Evolutionary conservation across 2,888 invertebrate genomes (phyloP).

Genomic region (Callosobruchus maculatus): DNA sequence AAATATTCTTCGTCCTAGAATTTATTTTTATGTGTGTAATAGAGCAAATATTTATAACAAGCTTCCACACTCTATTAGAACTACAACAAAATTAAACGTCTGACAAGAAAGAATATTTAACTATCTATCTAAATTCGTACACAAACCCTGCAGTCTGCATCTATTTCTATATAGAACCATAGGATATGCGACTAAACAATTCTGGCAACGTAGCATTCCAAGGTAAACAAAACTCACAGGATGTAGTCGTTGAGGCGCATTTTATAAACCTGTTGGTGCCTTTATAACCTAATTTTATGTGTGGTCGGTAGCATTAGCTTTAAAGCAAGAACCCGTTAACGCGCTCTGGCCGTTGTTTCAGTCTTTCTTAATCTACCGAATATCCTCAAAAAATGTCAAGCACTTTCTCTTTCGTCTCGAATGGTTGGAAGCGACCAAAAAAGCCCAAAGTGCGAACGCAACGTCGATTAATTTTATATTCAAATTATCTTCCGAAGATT

Average conservation of each 20-base stretch:
- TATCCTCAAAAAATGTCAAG: not conserved
- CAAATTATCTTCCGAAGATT: not conserved
- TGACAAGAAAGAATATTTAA: too few relatives aligned
- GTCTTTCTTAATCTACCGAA: not conserved
- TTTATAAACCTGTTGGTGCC: not conserved
- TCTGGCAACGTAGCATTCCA: not conserved
- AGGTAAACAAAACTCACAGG: not conserved
- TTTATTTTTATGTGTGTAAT: too few relatives aligned
- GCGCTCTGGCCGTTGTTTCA: not conserved
- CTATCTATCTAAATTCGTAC: too few relatives aligned
- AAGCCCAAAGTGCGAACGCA: not conserved
- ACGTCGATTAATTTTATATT: not conserved
- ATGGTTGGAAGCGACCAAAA: not conserved
- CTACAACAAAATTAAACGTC: too few relatives aligned
- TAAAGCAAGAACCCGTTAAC: not conserved
- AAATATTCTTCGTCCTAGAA: too few relatives aligned
- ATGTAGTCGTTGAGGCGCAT: not conserved
- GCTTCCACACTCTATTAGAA: too few relatives aligned
- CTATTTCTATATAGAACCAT: too few relatives aligned
- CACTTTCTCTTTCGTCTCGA: not conserved
- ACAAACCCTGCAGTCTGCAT: too few relatives aligned
- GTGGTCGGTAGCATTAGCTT: not conserved
- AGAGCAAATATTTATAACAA: too few relatives aligned
- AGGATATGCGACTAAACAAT: not conserved
- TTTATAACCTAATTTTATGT: not conserved